Evolutionary conservation across 2,888 invertebrate genomes (phyloP).

Genomic region (Mythimna ferrago): DNA sequence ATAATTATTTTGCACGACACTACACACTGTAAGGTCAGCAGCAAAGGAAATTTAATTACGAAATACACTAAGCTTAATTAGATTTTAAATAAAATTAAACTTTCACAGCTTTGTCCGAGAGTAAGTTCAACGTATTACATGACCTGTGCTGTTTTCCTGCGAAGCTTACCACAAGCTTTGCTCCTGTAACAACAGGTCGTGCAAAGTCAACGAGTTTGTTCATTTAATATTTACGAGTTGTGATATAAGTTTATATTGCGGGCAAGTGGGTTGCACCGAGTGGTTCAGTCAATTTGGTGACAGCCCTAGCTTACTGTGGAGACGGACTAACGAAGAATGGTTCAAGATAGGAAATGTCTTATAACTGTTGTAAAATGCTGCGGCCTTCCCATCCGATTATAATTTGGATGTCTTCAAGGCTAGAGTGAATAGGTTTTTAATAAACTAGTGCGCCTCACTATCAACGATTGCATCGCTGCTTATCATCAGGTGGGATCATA

Average conservation of each 20-base stretch:
- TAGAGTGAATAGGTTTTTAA: too few species aligned
- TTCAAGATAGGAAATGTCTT: neutral
- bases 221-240: constrained; percentile 60
- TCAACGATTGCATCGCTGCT: too few species aligned
- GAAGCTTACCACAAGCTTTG: constrained; percentile 23
- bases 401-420: too few species aligned
- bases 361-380: too few species aligned
- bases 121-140: neutral
- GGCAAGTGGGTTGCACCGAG: constrained; percentile 48
- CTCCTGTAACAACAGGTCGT: constrained; percentile 17
- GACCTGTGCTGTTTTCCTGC: too few species aligned
- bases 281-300: constrained; percentile 17
- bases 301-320: neutral
- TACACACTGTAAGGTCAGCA: neutral
- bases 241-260: constrained; percentile 51
- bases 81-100: constrained; percentile 15
- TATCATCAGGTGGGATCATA: too few species aligned
- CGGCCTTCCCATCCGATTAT: too few species aligned
- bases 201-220: constrained; percentile 43
- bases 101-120: constrained; percentile 36
- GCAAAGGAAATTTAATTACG: neutral
- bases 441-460: too few species aligned
- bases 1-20: constrained; percentile 5
- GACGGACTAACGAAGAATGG: neutral
- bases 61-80: constrained; percentile 19